These are phyloP conservation scores for Seriola aureovittata DNA, from an alignment of 2,113 vertebrate genomes.

Conservation along the genomic window DNA sequence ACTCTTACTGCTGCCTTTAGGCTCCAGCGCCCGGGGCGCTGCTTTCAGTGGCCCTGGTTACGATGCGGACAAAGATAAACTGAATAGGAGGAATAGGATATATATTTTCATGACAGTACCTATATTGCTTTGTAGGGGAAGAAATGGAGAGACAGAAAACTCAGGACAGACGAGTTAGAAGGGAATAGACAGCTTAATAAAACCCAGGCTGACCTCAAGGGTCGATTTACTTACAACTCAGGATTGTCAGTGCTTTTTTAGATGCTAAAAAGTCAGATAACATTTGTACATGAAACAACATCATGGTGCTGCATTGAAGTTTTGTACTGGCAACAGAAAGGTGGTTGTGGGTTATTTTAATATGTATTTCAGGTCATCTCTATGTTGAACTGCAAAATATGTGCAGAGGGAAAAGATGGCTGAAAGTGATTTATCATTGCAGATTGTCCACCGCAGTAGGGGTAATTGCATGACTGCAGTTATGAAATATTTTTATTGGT, in stretches of 20 bases:
- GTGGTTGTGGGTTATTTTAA: neutral
- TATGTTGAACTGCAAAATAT: neutral
- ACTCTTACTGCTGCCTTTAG: conserved; percentile 45
- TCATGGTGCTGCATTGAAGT: neutral
- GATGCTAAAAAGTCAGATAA: neutral
- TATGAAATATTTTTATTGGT: conserved; percentile 26
- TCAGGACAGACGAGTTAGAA: conserved; percentile 8
- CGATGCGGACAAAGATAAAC: conserved; percentile 61
- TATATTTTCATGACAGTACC: conserved; percentile 56
- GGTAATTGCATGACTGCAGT: conserved; percentile 7
- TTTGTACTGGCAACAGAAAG: neutral
- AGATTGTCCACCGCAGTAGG: neutral
- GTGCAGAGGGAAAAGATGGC: neutral
- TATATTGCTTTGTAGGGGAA: conserved; percentile 27
- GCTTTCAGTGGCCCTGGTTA: conserved; percentile 60
- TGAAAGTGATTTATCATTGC: conserved; percentile 37
- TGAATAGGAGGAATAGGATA: conserved; percentile 45
- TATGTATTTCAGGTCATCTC: neutral
- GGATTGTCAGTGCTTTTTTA: neutral
- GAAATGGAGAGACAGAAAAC: conserved; percentile 35
- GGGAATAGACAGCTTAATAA: conserved; percentile 35
- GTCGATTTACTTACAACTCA: conserved; percentile 12
- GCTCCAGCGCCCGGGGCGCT: conserved; percentile 34
- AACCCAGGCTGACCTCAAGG: conserved; percentile 28
- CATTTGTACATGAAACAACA: neutral